Percentiles rank a stretch among this genome's conserved stretches.
Conservation (phyloP, 2,888 invertebrate species). For the Labia minor region DNA sequence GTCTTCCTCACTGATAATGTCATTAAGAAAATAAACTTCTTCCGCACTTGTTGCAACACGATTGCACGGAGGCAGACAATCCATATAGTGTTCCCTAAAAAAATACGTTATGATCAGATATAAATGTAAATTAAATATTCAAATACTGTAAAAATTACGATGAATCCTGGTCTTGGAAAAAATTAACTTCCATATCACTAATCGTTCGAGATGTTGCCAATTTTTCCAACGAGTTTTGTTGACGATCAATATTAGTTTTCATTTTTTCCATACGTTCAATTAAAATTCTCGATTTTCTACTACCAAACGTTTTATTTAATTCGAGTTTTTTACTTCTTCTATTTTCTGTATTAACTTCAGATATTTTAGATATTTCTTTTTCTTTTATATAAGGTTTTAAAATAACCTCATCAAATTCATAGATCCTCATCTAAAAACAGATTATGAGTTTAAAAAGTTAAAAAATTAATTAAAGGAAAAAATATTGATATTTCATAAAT, state of each 20-base stretch:
- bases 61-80: constrained; percentile 16
- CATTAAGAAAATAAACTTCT: constrained; percentile 19
- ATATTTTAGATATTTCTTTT: neutral
- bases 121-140: no score
- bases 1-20: constrained; percentile 16
- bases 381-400: constrained; percentile 15
- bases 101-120: no score
- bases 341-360: neutral
- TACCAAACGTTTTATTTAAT: neutral
- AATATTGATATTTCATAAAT: no score
- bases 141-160: no score
- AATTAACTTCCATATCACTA: neutral
- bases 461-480: no score
- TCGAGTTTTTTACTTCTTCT: neutral
- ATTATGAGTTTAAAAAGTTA: neutral
- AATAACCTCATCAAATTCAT: constrained; percentile 14
- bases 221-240: neutral
- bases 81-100: neutral
- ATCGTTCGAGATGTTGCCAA: neutral
- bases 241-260: neutral
- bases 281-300: neutral
- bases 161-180: neutral
- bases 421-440: neutral
- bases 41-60: constrained; percentile 13
- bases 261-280: neutral